These are phyloP conservation scores for Mobula birostris DNA, from an alignment of 2,113 vertebrate species.

Conservation along the genomic window DNA sequence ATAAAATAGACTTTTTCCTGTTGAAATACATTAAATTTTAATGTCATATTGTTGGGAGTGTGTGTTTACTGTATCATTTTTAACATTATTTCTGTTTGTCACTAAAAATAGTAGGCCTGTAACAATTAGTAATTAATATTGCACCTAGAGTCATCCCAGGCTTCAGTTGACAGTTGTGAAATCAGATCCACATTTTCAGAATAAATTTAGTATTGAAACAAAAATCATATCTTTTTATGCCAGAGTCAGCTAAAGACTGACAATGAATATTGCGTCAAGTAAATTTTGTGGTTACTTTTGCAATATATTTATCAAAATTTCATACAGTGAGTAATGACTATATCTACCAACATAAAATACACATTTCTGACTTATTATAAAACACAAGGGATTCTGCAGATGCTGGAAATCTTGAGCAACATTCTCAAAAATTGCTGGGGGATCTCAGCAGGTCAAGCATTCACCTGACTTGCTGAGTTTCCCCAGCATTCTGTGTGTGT, in stretches of 20 bases:
- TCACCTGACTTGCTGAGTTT: too few relatives aligned
- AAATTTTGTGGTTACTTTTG: background rate
- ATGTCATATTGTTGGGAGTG: background rate
- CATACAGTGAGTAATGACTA: background rate
- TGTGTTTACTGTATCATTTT: background rate
- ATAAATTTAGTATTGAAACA: background rate
- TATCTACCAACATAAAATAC: background rate
- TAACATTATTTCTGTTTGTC: background rate
- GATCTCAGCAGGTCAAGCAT: too few relatives aligned
- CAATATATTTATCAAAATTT: background rate
- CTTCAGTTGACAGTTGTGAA: background rate
- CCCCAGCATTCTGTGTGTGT: too few relatives aligned
- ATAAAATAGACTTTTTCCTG: too few relatives aligned
- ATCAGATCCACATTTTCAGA: background rate
- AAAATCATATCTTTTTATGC: background rate
- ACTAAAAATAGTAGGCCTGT: background rate
- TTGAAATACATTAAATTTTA: background rate
- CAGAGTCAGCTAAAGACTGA: background rate
- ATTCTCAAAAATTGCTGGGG: too few relatives aligned
- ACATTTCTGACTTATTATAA: background rate
- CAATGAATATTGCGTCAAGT: background rate
- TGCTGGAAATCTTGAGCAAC: too few relatives aligned
- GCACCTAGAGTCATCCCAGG: background rate
- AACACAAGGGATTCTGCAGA: too few relatives aligned
- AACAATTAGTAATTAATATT: background rate